A percentile compares a stretch with the other conserved stretches of the same genome.
Conservation (phyloP, 2,113 vertebrate species). For the Toxotes chatareus region DNA sequence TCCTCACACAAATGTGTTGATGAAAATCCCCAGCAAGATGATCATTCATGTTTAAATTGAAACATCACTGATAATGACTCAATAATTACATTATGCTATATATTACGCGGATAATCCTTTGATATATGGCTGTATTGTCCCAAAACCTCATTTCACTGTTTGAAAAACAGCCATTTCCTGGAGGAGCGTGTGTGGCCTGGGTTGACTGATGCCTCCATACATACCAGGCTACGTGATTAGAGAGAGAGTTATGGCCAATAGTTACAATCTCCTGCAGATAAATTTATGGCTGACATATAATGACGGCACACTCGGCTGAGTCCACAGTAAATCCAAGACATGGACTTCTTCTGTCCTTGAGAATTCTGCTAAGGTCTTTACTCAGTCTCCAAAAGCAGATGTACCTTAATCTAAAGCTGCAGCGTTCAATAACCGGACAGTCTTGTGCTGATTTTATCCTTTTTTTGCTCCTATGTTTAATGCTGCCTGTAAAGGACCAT, state of each 20-base stretch:
- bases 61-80: slow-evolving; percentile 63
- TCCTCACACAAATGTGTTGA: slow-evolving; percentile 42
- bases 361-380: slow-evolving; percentile 24
- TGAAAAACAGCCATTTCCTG: slow-evolving; percentile 54
- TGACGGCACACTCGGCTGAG: slow-evolving; percentile 50
- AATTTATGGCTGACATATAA: slow-evolving; percentile 69
- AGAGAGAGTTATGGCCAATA: slow-evolving; percentile 66
- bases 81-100: slow-evolving; percentile 56
- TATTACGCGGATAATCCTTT: slow-evolving; percentile 33
- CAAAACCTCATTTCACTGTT: slow-evolving; percentile 53
- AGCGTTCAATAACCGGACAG: neutral
- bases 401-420: slow-evolving; percentile 13
- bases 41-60: slow-evolving; percentile 63
- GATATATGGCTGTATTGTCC: slow-evolving; percentile 53
- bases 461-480: neutral
- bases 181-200: slow-evolving; percentile 18
- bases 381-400: slow-evolving; percentile 25
- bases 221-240: slow-evolving; percentile 58
- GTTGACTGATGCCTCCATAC: slow-evolving; percentile 60
- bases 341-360: slow-evolving; percentile 69
- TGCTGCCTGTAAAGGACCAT: neutral
- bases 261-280: slow-evolving; percentile 58
- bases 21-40: slow-evolving; percentile 43
- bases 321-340: slow-evolving; percentile 63
- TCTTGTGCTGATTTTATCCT: neutral